Percentiles rank a stretch among this genome's conserved stretches.
phyloP scores from a whole-genome alignment of 2,888 invertebrate genomes.

The Euplagia quadripunctaria region DNA sequence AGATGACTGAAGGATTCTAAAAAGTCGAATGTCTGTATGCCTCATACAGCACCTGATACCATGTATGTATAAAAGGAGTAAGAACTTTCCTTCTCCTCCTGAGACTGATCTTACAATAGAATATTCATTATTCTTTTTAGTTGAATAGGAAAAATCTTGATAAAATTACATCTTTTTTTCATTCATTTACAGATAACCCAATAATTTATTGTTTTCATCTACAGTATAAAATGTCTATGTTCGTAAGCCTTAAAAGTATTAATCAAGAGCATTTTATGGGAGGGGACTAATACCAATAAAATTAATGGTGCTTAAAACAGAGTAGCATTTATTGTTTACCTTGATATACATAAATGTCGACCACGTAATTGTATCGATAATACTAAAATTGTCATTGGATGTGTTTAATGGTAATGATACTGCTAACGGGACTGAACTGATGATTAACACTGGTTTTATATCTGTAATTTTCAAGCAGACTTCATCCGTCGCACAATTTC shows the following conservation, averaged over 20 bases:
- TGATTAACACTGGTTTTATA: neutral
- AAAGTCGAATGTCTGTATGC: too few species aligned
- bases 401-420: neutral
- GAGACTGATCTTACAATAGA: too few species aligned
- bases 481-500: neutral
- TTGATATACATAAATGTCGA: conserved; percentile 32
- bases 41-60: neutral
- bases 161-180: too few species aligned
- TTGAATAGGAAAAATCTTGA: too few species aligned
- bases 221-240: neutral
- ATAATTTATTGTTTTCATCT: neutral
- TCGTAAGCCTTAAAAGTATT: neutral
- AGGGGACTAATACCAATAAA: conserved; percentile 27
- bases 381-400: conserved; percentile 11
- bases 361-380: conserved; percentile 16
- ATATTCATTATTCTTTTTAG: too few species aligned
- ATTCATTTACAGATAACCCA: too few species aligned
- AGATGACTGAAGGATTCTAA: neutral
- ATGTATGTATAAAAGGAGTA: neutral
- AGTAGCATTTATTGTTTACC: conserved; percentile 23
- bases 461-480: too few species aligned
- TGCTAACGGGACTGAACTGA: neutral
- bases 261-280: conserved; percentile 28
- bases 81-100: neutral
- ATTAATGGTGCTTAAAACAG: conserved; percentile 29